Evolutionary conservation across 2,797 vertebrate species (phyloP).

Genomic region (Chrysocyon brachyurus): DNA sequence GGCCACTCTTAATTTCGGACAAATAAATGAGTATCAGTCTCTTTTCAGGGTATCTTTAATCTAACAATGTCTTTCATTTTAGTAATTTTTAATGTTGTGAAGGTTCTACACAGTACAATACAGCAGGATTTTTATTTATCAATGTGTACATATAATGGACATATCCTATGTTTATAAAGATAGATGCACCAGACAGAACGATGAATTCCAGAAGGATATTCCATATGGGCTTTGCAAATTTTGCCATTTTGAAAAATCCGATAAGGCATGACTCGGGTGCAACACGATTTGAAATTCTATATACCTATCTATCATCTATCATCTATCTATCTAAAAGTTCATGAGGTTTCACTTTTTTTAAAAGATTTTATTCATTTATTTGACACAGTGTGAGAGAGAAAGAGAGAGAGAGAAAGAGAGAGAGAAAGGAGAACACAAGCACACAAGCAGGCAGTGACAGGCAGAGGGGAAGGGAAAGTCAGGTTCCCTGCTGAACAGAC

Average conservation of each 20-base stretch:
- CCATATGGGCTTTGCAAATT: background rate
- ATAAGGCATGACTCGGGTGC: background rate
- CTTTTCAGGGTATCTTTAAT: background rate
- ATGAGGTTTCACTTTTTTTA: background rate
- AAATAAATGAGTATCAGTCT: background rate
- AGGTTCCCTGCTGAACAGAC: no score
- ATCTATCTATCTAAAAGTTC: background rate
- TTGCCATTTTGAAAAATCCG: background rate
- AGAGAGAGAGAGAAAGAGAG: no score
- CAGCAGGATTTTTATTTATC: background rate
- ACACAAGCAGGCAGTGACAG: no score
- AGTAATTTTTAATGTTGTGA: background rate
- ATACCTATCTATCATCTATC: background rate
- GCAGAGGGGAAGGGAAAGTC: no score
- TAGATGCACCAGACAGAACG: background rate
- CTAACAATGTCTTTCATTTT: background rate
- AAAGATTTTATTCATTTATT: no score
- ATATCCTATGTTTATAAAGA: background rate
- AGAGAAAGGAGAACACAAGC: no score
- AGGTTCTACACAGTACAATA: background rate
- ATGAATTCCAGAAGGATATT: constrained; percentile 7
- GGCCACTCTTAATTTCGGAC: background rate
- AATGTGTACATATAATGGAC: background rate
- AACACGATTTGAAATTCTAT: background rate
- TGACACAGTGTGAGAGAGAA: no score